phyloP scores from a whole-genome alignment of 2,113 vertebrate genomes.

The Mionectes macconnelli region DNA sequence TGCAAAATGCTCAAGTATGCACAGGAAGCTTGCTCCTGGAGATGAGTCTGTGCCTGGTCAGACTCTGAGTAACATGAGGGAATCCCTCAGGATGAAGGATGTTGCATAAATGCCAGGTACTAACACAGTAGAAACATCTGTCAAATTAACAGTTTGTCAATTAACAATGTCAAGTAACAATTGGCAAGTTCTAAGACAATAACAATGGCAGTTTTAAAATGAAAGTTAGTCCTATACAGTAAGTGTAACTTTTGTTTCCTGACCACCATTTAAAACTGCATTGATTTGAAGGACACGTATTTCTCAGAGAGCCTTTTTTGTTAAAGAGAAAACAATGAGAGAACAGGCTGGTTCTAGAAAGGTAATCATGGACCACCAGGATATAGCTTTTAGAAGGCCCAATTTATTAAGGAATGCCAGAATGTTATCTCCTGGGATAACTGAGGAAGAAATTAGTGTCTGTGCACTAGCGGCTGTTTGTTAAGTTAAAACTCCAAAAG shows the following conservation, averaged over 20 bases:
- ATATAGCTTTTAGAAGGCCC: constrained; percentile 30
- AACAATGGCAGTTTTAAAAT: constrained; percentile 1
- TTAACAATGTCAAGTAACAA: background rate
- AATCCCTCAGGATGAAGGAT: background rate
- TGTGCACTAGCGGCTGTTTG: background rate
- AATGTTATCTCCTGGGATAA: constrained; percentile 8
- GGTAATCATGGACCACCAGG: constrained; percentile 45
- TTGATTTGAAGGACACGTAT: constrained; percentile 1
- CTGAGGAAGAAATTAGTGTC: constrained; percentile 14
- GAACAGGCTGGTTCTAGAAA: background rate
- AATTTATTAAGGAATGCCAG: constrained; percentile 34
- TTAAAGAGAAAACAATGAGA: constrained; percentile 3
- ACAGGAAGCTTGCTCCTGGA: background rate
- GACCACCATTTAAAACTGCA: background rate
- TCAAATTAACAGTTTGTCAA: background rate
- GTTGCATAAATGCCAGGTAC: background rate
- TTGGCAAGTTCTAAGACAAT: background rate
- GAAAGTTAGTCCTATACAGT: background rate
- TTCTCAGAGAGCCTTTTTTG: constrained; percentile 20
- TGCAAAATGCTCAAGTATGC: background rate
- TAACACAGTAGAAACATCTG: background rate
- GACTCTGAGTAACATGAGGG: background rate
- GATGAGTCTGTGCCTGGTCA: background rate
- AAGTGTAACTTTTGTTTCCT: constrained; percentile 6
- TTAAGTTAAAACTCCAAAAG: constrained; percentile 21